Evolutionary conservation across 2,113 vertebrate genomes (phyloP).

Genomic region (Ramphastos sulfuratus): DNA sequence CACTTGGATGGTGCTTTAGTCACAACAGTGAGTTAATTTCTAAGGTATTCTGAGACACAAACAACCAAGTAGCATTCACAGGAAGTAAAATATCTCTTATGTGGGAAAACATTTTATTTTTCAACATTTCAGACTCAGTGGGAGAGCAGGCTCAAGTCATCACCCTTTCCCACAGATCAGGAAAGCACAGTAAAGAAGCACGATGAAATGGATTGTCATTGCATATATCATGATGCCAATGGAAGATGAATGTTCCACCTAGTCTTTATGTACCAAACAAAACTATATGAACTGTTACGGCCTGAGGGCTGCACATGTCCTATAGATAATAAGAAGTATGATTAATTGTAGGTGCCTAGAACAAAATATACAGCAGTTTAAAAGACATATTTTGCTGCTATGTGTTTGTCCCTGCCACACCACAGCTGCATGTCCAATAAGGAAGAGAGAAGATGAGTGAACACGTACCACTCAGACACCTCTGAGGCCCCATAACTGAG

Average conservation of each 20-base stretch:
- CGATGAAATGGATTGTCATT: not conserved
- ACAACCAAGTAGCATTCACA: not conserved
- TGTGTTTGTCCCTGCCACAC: not conserved
- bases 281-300: not conserved
- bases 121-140: not conserved
- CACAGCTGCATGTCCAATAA: not conserved
- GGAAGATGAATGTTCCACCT: not conserved
- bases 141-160: not conserved
- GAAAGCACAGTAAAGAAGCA: not conserved
- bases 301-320: not conserved
- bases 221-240: not conserved
- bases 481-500: not conserved
- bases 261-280: not conserved
- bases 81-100: not conserved
- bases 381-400: not conserved
- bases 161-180: not conserved
- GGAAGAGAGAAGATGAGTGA: not conserved
- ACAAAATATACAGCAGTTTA: not conserved
- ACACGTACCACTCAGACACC: accelerated
- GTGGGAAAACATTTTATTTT: not conserved
- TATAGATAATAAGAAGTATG: not conserved
- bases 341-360: not conserved
- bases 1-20: not conserved
- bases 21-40: not conserved
- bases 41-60: not conserved